Percentiles rank a stretch among this genome's conserved stretches.
Conservation (phyloP, 2,888 invertebrate species). For the Chloromyia formosa region DNA sequence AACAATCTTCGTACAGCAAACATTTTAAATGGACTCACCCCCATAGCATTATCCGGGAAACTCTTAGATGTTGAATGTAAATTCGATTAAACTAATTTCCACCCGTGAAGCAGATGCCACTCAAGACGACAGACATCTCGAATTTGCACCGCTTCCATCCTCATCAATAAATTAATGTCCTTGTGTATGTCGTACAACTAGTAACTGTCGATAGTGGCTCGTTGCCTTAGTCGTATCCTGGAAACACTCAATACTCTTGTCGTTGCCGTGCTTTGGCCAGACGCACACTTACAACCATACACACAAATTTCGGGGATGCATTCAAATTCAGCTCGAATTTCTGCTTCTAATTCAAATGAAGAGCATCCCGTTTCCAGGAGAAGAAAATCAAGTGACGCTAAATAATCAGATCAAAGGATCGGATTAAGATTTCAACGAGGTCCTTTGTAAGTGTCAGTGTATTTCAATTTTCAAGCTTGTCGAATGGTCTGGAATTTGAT, state of each 20-base stretch:
- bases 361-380: slow-evolving; percentile 20
- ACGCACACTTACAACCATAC: too few species aligned
- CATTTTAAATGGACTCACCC: too few species aligned
- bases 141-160: not conserved
- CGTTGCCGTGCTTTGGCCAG: too few species aligned
- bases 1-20: too few species aligned
- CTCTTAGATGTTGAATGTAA: not conserved
- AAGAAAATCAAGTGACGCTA: slow-evolving; percentile 36
- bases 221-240: not conserved
- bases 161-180: slow-evolving; percentile 1
- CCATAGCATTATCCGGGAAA: not conserved
- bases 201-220: not conserved
- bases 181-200: not conserved
- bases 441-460: slow-evolving; percentile 12
- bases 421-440: slow-evolving; percentile 37
- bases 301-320: too few species aligned
- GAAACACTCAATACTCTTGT: too few species aligned
- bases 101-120: slow-evolving; percentile 4
- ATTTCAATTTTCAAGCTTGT: slow-evolving; percentile 26
- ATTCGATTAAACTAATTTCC: slow-evolving; percentile 28
- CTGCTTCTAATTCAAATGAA: slow-evolving; percentile 1
- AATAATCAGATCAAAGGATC: slow-evolving; percentile 39
- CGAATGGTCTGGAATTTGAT: slow-evolving; percentile 30
- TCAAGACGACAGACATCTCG: not conserved
- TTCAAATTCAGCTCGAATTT: too few species aligned